Conservation (phyloP, 2,797 vertebrate species). For the Synaphobranchus kaupii region DNA sequence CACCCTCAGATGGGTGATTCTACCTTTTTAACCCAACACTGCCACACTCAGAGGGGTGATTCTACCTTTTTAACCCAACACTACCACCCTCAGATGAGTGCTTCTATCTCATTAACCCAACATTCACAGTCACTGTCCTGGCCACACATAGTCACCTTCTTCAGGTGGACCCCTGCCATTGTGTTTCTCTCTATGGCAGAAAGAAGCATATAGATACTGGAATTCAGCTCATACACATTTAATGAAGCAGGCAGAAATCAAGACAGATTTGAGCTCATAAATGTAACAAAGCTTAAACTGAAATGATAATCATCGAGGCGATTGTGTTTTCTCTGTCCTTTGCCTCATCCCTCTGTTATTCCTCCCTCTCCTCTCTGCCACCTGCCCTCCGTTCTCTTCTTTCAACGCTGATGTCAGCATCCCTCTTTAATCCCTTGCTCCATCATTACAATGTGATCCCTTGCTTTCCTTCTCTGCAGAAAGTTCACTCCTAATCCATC, state of each 20-base stretch:
- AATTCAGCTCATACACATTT: neutral
- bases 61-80: too few relatives aligned
- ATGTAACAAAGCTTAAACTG: neutral
- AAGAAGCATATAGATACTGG: too few relatives aligned
- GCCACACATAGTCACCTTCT: neutral
- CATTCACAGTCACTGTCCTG: neutral
- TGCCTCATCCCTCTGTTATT: neutral
- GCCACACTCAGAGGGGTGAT: too few relatives aligned
- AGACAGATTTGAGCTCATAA: neutral
- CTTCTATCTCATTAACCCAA: neutral
- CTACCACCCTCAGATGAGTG: neutral
- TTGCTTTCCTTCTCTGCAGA: constrained; percentile 68
- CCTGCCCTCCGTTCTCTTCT: constrained; percentile 55
- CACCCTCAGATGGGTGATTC: too few relatives aligned
- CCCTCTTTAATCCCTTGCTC: constrained; percentile 67
- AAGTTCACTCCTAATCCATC: constrained; percentile 68
- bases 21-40: too few relatives aligned
- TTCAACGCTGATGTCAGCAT: constrained; percentile 74
- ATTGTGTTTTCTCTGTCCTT: neutral
- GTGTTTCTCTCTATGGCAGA: too few relatives aligned
- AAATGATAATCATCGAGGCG: neutral
- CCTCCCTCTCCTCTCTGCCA: neutral
- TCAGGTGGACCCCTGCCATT: neutral
- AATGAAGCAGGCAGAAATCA: neutral
- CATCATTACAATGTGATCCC: constrained; percentile 45